Conservation (phyloP, 2,888 invertebrate genomes). For the Mimachlamys varia region DNA sequence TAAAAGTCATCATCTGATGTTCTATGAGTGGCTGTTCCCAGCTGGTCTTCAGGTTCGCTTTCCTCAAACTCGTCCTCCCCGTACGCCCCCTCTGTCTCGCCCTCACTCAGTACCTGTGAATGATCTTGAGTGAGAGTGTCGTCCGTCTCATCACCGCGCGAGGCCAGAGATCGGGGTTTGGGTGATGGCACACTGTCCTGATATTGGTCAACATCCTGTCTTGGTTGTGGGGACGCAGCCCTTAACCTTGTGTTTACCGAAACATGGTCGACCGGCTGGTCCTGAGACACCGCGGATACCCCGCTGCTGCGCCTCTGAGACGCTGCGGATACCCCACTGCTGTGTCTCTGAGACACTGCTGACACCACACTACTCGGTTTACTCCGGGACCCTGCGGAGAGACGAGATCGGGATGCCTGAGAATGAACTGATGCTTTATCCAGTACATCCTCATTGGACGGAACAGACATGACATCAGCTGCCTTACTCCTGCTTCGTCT, state of each 20-base stretch:
- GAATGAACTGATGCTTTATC: conserved; percentile 34
- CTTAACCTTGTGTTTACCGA: conserved; percentile 37
- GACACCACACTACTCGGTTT: conserved; percentile 42
- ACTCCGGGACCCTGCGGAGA: neutral
- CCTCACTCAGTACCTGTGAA: conserved; percentile 16
- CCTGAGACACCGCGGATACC: conserved; percentile 23
- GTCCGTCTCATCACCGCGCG: neutral
- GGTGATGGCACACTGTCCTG: neutral
- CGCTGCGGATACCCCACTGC: too few relatives aligned
- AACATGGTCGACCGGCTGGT: neutral
- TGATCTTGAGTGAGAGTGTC: neutral
- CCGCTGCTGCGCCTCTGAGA: conserved; percentile 23
- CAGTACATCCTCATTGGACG: neutral
- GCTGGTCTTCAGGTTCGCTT: conserved; percentile 46
- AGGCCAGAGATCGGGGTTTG: neutral
- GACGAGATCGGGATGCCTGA: conserved; percentile 37
- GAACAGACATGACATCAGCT: neutral
- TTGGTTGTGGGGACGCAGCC: neutral
- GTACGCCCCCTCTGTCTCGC: conserved; percentile 13
- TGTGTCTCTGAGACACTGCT: conserved; percentile 33
- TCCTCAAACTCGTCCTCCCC: conserved; percentile 41
- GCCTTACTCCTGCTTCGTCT: neutral
- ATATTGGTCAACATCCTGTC: neutral
- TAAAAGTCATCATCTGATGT: conserved; percentile 37
- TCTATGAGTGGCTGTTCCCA: neutral